Evolutionary conservation across 2,888 invertebrate species (phyloP).

Genomic region (Anthrax anthrax): DNA sequence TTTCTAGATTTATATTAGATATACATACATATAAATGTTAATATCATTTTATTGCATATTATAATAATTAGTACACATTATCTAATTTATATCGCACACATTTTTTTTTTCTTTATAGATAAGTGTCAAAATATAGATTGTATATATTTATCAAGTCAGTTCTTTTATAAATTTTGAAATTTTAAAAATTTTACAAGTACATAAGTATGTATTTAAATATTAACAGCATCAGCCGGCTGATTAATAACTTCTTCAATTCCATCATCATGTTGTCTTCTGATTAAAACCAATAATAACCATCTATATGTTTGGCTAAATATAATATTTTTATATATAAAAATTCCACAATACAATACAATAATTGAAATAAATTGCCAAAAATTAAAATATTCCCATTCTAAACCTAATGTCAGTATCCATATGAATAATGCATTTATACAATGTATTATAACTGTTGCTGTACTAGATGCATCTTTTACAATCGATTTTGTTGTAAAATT

Average conservation of each 20-base stretch:
- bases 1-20: no score
- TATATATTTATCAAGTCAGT: no score
- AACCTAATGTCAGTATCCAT: constrained; percentile 64
- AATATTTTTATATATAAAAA: constrained; percentile 66
- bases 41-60: no score
- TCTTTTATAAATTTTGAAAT: no score
- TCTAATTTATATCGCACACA: no score
- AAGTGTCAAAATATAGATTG: no score
- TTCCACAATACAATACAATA: constrained; percentile 57
- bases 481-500: constrained; percentile 85
- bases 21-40: no score
- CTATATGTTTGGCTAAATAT: constrained; percentile 29
- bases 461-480: constrained; percentile 86
- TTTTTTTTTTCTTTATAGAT: no score
- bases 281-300: constrained; percentile 15
- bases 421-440: constrained; percentile 80
- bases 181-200: no score
- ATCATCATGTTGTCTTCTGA: constrained; percentile 21
- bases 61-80: no score
- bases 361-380: constrained; percentile 69
- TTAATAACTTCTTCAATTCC: constrained; percentile 16
- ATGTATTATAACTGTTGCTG: constrained; percentile 80
- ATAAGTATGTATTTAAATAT: no score
- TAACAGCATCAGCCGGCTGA: constrained; percentile 22
- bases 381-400: constrained; percentile 69